Base-by-base conservation (phyloP, 2,113 vertebrate species). In the Pedionomus torquatus region DNA sequence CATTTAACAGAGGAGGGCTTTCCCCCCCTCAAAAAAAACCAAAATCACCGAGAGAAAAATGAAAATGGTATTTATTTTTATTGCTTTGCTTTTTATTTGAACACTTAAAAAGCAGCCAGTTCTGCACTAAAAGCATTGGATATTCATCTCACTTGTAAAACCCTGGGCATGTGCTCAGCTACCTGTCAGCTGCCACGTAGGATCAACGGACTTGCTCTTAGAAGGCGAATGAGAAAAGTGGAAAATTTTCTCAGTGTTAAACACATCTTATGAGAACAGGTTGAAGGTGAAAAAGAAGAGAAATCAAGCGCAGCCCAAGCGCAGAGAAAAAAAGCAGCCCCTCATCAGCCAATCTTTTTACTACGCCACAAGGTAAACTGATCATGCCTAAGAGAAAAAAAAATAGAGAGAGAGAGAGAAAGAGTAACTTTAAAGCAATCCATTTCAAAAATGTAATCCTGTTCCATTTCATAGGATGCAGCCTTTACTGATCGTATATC, bases 21-120 rank as follows among this genome's bases (percentile, higher is more conserved):
- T 39, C 51, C 71, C 63, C 11, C 26, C 44, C 95, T 95, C 57
- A 95, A 63, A 91, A 90, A 97, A 97, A 46, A 26, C 13, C 49
- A 30, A 97, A 97, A 97, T 58, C 88, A 87, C 75, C 84, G 46
- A n/a, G 93, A 97, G 97, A 96, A 97, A 98, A 97, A 98, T 96
- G 90, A 97, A 97, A 97, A 97, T n/a, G 51, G 89, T 49, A 87
- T 92, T 97, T 96, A 68, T 95, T 96, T 98, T 96, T 97, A 97
- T 63, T 52, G 83, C 81, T 76, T 70, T 83, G 79, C 80, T 96
- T 96, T 96, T 96, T 85, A 96, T 86, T 96, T 86, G 86, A 96
- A 96, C 23, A 8, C 71, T 68, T 90, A 76, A 55, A 82, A 95
- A 77, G 91, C 83, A 97, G 84, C 96, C 96, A 97, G 87, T 60